These are phyloP conservation scores for Cephonodes hylas DNA, from an alignment of 2,888 invertebrate species.

Conservation along the genomic window DNA sequence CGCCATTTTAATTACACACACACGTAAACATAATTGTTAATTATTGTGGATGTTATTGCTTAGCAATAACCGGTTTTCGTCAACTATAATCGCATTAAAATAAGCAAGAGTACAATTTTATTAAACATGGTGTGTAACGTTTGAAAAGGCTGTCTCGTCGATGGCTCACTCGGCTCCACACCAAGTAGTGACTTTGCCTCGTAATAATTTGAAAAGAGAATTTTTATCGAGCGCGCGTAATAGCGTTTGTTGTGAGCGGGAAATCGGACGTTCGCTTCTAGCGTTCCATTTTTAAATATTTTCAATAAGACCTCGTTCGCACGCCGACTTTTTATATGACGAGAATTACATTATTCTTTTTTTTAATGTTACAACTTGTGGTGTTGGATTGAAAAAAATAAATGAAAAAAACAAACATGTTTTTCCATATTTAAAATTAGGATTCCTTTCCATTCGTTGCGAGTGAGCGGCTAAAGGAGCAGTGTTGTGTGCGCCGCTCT, in stretches of 20 bases:
- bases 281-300: slow-evolving; percentile 25
- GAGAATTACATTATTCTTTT: neutral
- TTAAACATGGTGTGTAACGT: neutral
- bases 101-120: neutral
- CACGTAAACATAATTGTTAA: neutral
- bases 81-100: neutral
- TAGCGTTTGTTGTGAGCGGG: slow-evolving; percentile 24
- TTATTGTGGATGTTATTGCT: neutral
- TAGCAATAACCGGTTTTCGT: neutral
- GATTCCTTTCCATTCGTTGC: slow-evolving; percentile 17
- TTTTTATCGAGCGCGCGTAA: slow-evolving; percentile 28
- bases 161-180: slow-evolving; percentile 10
- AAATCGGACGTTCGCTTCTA: slow-evolving; percentile 25
- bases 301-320: slow-evolving; percentile 13
- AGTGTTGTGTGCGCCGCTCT: slow-evolving; percentile 13
- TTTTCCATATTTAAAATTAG: slow-evolving; percentile 19
- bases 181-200: slow-evolving; percentile 25
- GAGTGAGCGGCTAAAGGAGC: slow-evolving; percentile 11
- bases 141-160: neutral
- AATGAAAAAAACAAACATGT: slow-evolving; percentile 15
- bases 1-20: neutral
- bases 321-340: neutral
- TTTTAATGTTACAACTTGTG: neutral
- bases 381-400: slow-evolving; percentile 19
- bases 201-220: slow-evolving; percentile 29